phyloP scores from a whole-genome alignment of 2,797 vertebrate species.

The Atherinosoma microstoma region DNA sequence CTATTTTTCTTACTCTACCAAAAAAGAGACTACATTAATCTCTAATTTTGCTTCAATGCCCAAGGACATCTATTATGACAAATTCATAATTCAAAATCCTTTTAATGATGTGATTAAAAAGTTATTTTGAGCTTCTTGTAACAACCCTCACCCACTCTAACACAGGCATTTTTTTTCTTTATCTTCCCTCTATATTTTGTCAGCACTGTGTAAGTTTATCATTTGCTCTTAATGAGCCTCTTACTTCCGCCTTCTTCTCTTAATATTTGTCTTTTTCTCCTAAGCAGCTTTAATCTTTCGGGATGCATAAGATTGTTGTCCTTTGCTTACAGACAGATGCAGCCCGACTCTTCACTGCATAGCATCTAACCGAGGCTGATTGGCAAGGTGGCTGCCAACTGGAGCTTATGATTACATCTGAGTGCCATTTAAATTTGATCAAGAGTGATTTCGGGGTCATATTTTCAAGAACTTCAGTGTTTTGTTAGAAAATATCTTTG shows the following conservation, averaged over 20 bases:
- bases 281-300: conserved; percentile 62
- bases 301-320: conserved; percentile 61
- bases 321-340: conserved; percentile 41
- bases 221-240: conserved; percentile 74
- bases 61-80: conserved; percentile 75
- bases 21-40: conserved; percentile 15
- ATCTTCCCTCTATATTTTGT: conserved; percentile 44
- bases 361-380: conserved; percentile 32
- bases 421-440: conserved; percentile 18
- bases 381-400: conserved; percentile 27
- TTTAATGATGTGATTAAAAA: conserved; percentile 86
- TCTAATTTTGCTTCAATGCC: conserved; percentile 61
- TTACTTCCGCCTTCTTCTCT: conserved; percentile 3
- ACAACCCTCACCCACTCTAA: conserved; percentile 21
- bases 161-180: conserved; percentile 15
- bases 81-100: conserved; percentile 80
- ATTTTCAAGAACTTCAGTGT: neutral
- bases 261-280: conserved; percentile 42
- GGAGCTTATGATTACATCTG: conserved; percentile 13
- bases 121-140: conserved; percentile 70
- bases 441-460: conserved; percentile 5
- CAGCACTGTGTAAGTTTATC: conserved; percentile 60
- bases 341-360: conserved; percentile 22
- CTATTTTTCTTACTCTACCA: conserved; percentile 14
- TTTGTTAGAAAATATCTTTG: neutral